Percentiles rank a stretch among this genome's conserved stretches.
These are phyloP conservation scores for Pterocles orientalis DNA, from an alignment of 2,113 vertebrate genomes.

Conservation along the genomic window DNA sequence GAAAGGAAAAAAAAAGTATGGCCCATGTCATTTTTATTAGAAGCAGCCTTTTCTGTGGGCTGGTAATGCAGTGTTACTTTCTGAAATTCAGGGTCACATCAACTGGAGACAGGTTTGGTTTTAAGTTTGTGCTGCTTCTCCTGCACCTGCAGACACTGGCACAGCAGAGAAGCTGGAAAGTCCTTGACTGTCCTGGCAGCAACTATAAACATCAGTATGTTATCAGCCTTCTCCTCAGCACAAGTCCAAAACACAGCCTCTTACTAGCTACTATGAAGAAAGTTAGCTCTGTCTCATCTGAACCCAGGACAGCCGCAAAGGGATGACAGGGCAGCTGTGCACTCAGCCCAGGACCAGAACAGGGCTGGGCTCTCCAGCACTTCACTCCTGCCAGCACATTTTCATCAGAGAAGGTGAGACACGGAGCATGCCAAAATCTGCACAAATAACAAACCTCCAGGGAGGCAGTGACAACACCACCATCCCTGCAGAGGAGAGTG, in stretches of 20 bases:
- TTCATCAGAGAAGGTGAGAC: not conserved
- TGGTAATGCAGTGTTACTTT: not conserved
- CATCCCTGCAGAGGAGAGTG: not conserved
- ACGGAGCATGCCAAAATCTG: not conserved
- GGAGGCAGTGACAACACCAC: rapidly evolving
- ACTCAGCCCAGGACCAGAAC: not conserved
- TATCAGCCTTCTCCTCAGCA: too few species aligned
- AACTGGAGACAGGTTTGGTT: not conserved
- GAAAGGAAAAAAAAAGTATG: not conserved
- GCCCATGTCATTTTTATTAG: not conserved
- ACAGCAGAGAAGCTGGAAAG: too few species aligned
- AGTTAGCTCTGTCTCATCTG: too few species aligned
- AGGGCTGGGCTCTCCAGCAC: not conserved
- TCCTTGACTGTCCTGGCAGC: too few species aligned
- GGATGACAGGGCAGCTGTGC: not conserved
- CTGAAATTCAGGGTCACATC: not conserved
- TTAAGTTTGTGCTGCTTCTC: not conserved
- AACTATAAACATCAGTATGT: too few species aligned
- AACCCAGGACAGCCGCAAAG: rapidly evolving
- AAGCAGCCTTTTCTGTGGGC: not conserved
- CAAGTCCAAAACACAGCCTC: too few species aligned
- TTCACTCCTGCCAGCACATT: not conserved
- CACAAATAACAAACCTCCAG: not conserved
- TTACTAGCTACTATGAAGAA: too few species aligned
- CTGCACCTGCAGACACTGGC: too few species aligned